Percentiles rank a stretch among this genome's conserved stretches.
These are phyloP conservation scores for Aleiodes testaceus DNA, from an alignment of 2,888 invertebrate species.

Conservation along the genomic window DNA sequence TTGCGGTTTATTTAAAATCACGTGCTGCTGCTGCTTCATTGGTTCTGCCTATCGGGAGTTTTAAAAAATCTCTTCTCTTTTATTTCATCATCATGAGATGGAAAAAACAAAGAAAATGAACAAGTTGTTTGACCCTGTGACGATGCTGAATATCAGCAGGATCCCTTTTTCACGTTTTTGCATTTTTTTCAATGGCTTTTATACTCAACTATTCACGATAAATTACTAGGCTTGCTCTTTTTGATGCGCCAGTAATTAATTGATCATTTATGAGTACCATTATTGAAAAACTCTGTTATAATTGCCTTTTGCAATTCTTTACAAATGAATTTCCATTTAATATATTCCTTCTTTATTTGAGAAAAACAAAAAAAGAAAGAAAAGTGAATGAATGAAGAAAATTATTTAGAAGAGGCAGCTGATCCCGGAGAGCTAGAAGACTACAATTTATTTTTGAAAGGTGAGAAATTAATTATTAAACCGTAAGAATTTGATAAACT, in stretches of 20 bases:
- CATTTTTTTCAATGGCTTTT: neutral
- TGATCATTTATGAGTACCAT: neutral
- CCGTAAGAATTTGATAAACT: constrained; percentile 3
- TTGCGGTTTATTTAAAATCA: constrained; percentile 43
- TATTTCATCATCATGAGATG: neutral
- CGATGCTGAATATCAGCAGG: neutral
- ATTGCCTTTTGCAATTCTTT: constrained; percentile 34
- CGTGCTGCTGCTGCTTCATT: constrained; percentile 40
- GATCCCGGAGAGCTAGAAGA: constrained; percentile 3
- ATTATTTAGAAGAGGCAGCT: neutral
- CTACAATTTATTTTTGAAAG: neutral
- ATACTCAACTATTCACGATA: constrained; percentile 9
- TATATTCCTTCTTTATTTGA: neutral
- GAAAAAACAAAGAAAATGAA: neutral
- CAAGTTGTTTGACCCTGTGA: neutral
- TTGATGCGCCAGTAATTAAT: constrained; percentile 14
- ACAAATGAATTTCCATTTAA: neutral
- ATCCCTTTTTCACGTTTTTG: neutral
- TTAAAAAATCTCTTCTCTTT: neutral
- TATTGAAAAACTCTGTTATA: neutral
- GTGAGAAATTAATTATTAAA: constrained; percentile 17
- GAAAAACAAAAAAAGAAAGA: neutral
- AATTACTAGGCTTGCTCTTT: constrained; percentile 3
- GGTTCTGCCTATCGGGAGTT: constrained; percentile 32
- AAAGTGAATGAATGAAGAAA: constrained; percentile 28